A percentile compares a stretch with the other conserved stretches of the same genome.
These are phyloP conservation scores for Atta texana DNA, from an alignment of 1,140 invertebrate genomes.

Conservation along the genomic window DNA sequence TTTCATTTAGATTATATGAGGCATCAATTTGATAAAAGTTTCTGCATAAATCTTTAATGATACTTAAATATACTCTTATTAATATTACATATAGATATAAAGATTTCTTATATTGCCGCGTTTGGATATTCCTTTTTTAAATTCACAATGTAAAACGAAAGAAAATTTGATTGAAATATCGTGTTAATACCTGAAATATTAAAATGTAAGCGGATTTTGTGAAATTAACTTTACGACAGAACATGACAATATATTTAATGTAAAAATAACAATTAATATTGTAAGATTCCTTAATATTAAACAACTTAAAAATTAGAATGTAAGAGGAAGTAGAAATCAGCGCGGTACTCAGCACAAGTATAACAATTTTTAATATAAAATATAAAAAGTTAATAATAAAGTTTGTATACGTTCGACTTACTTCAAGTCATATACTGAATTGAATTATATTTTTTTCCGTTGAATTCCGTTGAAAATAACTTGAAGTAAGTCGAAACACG, in stretches of 20 bases:
- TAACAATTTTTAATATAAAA: no score
- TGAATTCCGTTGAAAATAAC: no score
- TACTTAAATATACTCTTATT: neutral
- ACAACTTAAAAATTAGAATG: no score
- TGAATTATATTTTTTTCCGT: no score
- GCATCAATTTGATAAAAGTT: neutral
- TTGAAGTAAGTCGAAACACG: no score
- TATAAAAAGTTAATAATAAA: no score
- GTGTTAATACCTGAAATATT: neutral
- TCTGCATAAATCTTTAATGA: neutral
- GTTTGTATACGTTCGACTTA: no score
- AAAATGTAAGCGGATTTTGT: neutral
- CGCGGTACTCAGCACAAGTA: no score
- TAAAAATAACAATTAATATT: no score
- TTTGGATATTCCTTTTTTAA: neutral
- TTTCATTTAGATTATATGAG: neutral
- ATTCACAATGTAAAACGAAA: neutral
- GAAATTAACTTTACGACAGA: neutral
- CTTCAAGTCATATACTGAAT: no score
- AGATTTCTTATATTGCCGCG: neutral
- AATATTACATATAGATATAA: neutral
- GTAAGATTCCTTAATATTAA: no score
- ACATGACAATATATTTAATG: neutral
- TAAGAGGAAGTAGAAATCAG: no score
- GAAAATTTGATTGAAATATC: neutral